Evolutionary conservation across 2,888 invertebrate species (phyloP), one percentile per base, ranked within the genome.

Genomic region (Synanthedon myopaeformis): DNA sequence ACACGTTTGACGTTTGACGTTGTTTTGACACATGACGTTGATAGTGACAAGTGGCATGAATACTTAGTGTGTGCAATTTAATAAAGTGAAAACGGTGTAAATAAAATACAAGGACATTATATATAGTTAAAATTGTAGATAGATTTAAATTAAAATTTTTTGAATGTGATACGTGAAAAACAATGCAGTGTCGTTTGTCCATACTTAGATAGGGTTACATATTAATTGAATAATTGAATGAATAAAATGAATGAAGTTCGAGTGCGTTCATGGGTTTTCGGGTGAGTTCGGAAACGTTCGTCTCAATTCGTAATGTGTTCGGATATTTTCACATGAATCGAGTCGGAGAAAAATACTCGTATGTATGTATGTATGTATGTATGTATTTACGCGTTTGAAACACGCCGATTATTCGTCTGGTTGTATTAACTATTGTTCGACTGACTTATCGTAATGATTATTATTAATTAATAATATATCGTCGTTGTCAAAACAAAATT

Each of bases 41-140:
- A 49, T 23, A 19, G 19, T 42, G 49, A 19, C 12, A 17, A 12
- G 23, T 17, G 17, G 11, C 17, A 6, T 17, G 17, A 17, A 49
- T 11, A 17, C 13, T 12, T 49, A n/a, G 11, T n/a, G 6, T 17
- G 17, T 17, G 49, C 10, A 23, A 23, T 45, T 45, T n/a, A 13
- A n/a, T 13, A 45, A 23, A 49, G 49, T 49, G 49, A 49, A 17
- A 17, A 45, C 45, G 58, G 61, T 80, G 79, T 80, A 79, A 72
- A 80, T 81, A 81, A 23, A 23, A 81, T 5, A 23, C 5, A 61
- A 67, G 72, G 70, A 72, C 70, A 23, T n/a, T n/a, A n/a, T n/a
- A n/a, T n/a, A n/a, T 79, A 80, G 76, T 66, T 70, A 76, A 64
- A 72, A 76, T 64, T 76, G 81, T 83, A 83, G 83, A 82, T 83